A percentile compares a stretch with the other conserved stretches of the same genome.
phyloP scores from a whole-genome alignment of 2,797 vertebrate species.

The Malacoraja senta region DNA sequence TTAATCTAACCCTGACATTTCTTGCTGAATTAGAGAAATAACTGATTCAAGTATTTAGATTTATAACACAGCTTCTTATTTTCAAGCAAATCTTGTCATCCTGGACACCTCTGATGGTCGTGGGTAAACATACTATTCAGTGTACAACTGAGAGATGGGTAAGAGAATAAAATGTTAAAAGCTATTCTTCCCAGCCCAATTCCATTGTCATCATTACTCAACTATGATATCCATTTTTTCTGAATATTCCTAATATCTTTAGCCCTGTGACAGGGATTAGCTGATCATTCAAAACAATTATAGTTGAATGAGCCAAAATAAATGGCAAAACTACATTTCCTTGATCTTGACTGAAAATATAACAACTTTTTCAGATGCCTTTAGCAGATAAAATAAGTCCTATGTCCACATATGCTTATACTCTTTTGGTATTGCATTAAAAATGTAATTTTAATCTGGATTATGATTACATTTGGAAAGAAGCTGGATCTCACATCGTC shows the following conservation, averaged over 20 bases:
- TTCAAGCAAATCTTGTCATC: background rate
- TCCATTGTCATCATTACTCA: background rate
- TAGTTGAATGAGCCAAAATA: background rate
- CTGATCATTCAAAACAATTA: background rate
- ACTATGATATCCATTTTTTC: background rate
- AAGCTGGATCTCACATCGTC: background rate
- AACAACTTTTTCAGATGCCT: background rate
- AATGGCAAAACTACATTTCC: background rate
- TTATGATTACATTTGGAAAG: background rate
- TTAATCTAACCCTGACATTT: background rate
- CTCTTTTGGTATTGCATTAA: background rate
- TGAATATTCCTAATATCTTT: background rate
- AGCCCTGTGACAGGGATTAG: background rate
- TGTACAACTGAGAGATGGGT: background rate
- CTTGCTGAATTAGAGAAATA: background rate
- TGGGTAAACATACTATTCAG: background rate
- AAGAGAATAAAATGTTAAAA: background rate
- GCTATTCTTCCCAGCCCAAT: background rate
- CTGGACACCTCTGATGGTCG: background rate
- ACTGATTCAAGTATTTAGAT: background rate
- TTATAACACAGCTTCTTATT: background rate
- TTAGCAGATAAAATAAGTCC: background rate
- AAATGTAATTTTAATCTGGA: background rate
- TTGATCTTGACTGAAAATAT: background rate
- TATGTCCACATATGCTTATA: background rate